Conservation (phyloP, 2,797 vertebrate species). For the Enteromius treurensis region DNA sequence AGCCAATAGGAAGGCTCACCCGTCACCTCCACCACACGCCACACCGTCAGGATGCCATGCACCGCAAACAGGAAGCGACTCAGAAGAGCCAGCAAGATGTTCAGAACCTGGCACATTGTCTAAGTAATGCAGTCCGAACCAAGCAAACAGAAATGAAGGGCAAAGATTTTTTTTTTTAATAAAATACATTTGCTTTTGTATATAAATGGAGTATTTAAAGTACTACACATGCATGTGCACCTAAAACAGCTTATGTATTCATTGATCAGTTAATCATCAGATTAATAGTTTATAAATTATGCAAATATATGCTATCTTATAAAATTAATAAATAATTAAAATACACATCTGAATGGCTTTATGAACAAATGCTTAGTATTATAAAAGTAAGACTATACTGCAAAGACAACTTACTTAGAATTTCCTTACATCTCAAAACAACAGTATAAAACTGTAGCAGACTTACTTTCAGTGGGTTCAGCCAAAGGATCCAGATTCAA, state of each 20-base stretch:
- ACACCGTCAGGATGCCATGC: slow-evolving; percentile 76
- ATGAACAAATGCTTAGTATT: neutral
- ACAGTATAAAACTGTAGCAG: neutral
- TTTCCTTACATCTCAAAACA: neutral
- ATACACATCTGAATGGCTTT: neutral
- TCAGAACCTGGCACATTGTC: slow-evolving; percentile 70
- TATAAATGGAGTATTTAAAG: neutral
- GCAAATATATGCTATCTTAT: neutral
- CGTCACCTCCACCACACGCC: slow-evolving; percentile 71
- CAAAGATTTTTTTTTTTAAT: neutral
- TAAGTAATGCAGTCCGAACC: neutral
- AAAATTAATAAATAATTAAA: neutral
- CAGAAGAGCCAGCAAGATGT: slow-evolving; percentile 73
- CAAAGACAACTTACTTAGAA: neutral
- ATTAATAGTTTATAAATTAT: neutral
- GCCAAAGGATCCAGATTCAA: slow-evolving; percentile 13
- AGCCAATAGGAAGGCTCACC: slow-evolving; percentile 73
- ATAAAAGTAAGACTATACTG: neutral
- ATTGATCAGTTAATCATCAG: neutral
- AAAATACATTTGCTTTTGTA: neutral
- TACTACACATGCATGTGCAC: no score
- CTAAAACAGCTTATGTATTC: no score
- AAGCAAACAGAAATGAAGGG: neutral
- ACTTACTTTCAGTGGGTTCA: slow-evolving; percentile 23
- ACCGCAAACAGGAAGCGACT: slow-evolving; percentile 77